Evolutionary conservation across 2,797 vertebrate species (phyloP), one percentile per base, ranked within the genome.

Genomic region (Lophius americanus): DNA sequence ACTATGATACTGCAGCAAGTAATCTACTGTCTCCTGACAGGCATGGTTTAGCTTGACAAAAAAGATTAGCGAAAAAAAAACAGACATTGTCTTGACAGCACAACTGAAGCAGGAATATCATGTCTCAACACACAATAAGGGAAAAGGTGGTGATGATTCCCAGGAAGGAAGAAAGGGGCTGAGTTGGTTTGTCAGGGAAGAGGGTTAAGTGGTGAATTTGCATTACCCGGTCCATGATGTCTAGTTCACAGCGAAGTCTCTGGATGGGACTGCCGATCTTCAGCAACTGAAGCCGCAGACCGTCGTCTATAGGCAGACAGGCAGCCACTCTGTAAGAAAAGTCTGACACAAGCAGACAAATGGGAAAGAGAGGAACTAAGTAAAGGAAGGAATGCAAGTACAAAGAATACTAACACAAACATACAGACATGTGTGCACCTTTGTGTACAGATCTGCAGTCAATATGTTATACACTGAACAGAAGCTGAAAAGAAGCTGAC

Each of bases 281-380:
- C 42, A 99, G 94, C 73, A 99, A 89, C 88, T 99, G 97, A 46
- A 99, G 95, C 73, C 98, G 90, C 36, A 99, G 86, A 5, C 90
- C 93, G 46, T 99, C 96, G 12, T 99, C 98, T 54, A 99, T 99
- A 35, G 98, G 98, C 81, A 99, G 93, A 88, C 96, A 99, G 38
- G 98, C 98, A 0, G 98, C 98, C 51, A 99, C 98, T 88, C 97
- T 94, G 91, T 99, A 99, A 53, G 98, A 99, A 86, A 99, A 99
- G 89, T 99, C 98, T 99, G 71, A 84, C 50, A 68, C 49, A 81
- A 78, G 33, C 73, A 86, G 78, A 52, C 35, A 55, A 51, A 51
- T 33, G 52, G 14, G 7, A 36, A 54, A 48, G 38, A 62, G 14
- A n/a, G 32, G 53, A 51, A 79, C 70, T 50, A 79, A 56, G 68